Conservation (phyloP, 2,888 invertebrate genomes). For the Pyrochroa serraticornis region DNA sequence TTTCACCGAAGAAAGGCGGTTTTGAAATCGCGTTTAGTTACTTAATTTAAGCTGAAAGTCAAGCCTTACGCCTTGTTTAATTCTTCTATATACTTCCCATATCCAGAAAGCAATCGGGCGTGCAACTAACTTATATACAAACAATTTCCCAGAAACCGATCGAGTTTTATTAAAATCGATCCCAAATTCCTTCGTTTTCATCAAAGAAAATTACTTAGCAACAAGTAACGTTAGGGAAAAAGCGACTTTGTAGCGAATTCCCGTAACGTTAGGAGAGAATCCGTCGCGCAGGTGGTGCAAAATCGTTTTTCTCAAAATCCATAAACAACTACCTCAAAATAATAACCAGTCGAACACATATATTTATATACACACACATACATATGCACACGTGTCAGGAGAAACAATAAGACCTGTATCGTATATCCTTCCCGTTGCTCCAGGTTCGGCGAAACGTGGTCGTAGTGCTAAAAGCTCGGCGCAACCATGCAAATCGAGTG, state of each 20-base stretch:
- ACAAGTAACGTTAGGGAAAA: neutral
- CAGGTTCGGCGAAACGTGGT: too few relatives aligned
- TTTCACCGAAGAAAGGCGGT: too few relatives aligned
- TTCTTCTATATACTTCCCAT: too few relatives aligned
- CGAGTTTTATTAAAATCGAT: neutral
- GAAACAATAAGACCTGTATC: slow-evolving; percentile 10
- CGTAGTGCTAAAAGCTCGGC: too few relatives aligned
- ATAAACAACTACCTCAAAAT: slow-evolving; percentile 8
- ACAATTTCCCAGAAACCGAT: neutral
- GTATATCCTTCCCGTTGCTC: slow-evolving; percentile 1
- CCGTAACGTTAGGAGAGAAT: neutral
- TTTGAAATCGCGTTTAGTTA: too few relatives aligned
- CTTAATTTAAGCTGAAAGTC: too few relatives aligned
- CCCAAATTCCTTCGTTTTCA: neutral
- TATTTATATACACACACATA: neutral
- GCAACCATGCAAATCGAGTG: too few relatives aligned
- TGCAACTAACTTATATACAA: too few relatives aligned
- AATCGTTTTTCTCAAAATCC: slow-evolving; percentile 3
- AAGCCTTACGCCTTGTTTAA: too few relatives aligned
- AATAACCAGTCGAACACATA: neutral
- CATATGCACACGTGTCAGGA: slow-evolving; percentile 3
- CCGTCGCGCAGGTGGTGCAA: neutral
- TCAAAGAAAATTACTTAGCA: neutral
- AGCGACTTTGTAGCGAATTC: neutral
- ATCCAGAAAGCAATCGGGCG: too few relatives aligned